Conservation (phyloP, 1,140 invertebrate species). For the Papilio machaon region DNA sequence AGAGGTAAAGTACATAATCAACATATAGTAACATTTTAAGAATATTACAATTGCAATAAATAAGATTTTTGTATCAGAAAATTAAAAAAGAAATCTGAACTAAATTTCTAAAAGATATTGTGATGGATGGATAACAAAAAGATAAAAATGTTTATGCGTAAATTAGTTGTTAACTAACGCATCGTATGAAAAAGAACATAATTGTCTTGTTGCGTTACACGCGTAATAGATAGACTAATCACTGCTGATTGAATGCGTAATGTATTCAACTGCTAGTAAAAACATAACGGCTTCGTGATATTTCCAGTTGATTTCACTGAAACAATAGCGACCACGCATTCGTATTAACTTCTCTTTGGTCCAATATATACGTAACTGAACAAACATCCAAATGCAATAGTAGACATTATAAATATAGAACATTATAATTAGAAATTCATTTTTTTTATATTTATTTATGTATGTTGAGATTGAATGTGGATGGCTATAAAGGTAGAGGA, state of each 20-base stretch:
- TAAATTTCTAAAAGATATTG: neutral
- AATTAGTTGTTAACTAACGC: neutral
- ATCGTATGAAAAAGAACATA: constrained; percentile 12
- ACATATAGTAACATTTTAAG: no score
- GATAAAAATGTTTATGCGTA: neutral
- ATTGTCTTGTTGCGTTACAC: constrained; percentile 1
- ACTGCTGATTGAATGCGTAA: constrained; percentile 1
- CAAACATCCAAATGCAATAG: no score
- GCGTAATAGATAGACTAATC: constrained; percentile 16
- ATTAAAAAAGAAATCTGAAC: neutral
- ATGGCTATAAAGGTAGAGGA: no score
- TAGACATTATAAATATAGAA: no score
- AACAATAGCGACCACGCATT: neutral
- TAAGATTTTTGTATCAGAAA: neutral
- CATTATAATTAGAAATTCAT: neutral
- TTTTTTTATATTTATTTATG: no score
- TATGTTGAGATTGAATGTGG: no score
- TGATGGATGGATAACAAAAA: neutral
- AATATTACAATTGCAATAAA: no score
- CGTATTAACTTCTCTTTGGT: neutral
- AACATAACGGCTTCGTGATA: constrained; percentile 20
- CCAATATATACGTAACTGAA: neutral
- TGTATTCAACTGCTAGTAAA: constrained; percentile 10
- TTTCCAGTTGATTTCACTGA: constrained; percentile 28
- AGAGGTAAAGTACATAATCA: no score